Percentiles rank a stretch among this genome's conserved stretches.
Evolutionary conservation across 2,888 invertebrate genomes (phyloP).

Genomic region (Apantesis nais): DNA sequence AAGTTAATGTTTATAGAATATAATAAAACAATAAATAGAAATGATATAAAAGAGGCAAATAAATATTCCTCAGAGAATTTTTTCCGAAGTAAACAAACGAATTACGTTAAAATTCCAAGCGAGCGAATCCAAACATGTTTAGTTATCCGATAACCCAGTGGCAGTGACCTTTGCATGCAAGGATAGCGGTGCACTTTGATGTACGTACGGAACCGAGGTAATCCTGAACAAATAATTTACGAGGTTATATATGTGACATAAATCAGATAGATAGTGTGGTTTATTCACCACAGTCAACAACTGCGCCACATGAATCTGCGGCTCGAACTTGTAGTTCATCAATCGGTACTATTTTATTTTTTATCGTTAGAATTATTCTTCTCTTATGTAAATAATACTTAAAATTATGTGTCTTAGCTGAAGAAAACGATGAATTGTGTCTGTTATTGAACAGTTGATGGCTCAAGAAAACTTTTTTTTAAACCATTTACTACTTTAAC

Average conservation of each 20-base stretch:
- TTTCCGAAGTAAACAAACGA: neutral
- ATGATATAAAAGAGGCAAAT: too few relatives aligned
- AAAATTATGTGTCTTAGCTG: neutral
- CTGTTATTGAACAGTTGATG: neutral
- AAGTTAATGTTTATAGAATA: too few relatives aligned
- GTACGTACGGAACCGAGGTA: constrained; percentile 27
- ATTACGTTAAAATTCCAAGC: constrained; percentile 1
- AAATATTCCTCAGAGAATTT: too few relatives aligned
- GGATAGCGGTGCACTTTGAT: constrained; percentile 35
- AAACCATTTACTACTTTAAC: neutral
- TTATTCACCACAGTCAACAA: neutral
- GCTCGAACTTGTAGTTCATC: neutral
- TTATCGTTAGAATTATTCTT: neutral
- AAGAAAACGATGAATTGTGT: neutral
- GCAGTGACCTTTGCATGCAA: constrained; percentile 37
- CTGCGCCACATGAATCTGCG: neutral
- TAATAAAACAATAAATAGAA: too few relatives aligned
- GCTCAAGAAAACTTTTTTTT: neutral
- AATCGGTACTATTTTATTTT: neutral
- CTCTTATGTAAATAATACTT: neutral
- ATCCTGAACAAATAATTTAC: constrained; percentile 19
- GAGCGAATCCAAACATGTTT: constrained; percentile 30
- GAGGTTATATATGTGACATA: constrained; percentile 32
- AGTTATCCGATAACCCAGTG: constrained; percentile 39
- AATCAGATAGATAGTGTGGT: constrained; percentile 17